Evolutionary conservation across 2,113 vertebrate species (phyloP), one percentile per base, ranked within the genome.

Genomic region (Callocephalon fimbriatum): DNA sequence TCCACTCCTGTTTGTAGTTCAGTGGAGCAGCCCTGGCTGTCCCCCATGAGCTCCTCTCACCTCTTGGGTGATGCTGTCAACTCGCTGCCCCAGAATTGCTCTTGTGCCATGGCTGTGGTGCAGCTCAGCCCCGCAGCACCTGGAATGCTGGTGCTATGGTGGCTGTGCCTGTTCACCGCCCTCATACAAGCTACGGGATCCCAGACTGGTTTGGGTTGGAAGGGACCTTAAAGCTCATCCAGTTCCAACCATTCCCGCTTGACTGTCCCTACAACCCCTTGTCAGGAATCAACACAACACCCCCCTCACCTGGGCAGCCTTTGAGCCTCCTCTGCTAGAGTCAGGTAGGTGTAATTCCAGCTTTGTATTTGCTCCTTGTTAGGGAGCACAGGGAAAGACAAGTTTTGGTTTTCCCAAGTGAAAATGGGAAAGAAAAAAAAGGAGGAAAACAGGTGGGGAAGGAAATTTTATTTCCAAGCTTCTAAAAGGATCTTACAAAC

Each of bases 391-490:
- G 15, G 25, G 44, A 68, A 84, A 89, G 32, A 27, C 15, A 50
- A 93, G 21, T 6, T 68, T 42, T n/a, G 8, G 2, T 68, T 76
- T 80, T 53, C 45, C 10, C 51, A 78, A 35, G 50, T n/a, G 58
- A 31, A 85, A 82, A 58, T 5, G 22, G 13, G 7, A 3, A 15
- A 45, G 26, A 54, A 76, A 35, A 62, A 74, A 74, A 54, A 22
- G 38, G 38, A 89, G 87, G 35, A 70, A 93, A 90, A 76, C 15
- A 91, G 70, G 25, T 95, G 50, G 85, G 62, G 53, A 95, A 96
- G 80, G 94, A 95, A 95, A 90, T 95, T 97, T 97, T 97, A 97
- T 97, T 97, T 95, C 90, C 93, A 95, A 93, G 88, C 48, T 89
- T 96, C 92, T 96, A 94, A 91, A 94, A 94, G 38, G 51, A 91